Evolutionary conservation across 2,797 vertebrate species (phyloP).

Genomic region (Nyctalus aviator): DNA sequence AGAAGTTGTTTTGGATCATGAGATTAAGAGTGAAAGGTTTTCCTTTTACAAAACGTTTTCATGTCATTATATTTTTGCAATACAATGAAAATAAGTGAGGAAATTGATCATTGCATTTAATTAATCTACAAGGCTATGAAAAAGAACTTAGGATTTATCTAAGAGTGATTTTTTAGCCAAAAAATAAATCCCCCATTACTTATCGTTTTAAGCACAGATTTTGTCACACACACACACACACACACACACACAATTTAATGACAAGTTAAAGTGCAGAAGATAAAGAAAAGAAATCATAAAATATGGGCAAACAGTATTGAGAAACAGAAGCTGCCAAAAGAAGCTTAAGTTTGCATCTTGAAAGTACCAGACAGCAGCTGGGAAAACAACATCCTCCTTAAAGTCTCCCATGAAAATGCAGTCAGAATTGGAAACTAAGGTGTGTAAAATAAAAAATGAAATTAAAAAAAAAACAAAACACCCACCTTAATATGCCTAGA

Average conservation of each 20-base stretch:
- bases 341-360: conserved; percentile 32
- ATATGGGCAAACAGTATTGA: conserved; percentile 22
- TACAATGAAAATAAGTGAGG: conserved; percentile 11
- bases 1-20: not conserved
- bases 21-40: not conserved
- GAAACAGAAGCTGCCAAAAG: conserved; percentile 21
- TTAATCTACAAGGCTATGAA: not conserved
- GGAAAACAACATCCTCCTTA: not conserved
- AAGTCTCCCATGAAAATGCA: conserved; percentile 47
- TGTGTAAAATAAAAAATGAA: conserved; percentile 22
- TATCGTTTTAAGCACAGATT: not conserved
- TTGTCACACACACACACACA: not conserved
- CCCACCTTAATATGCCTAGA: conserved; percentile 7
- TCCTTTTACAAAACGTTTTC: not conserved
- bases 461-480: not conserved
- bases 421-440: conserved; percentile 21
- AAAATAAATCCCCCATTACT: conserved; percentile 3
- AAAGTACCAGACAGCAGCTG: not conserved
- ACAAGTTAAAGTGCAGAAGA: not conserved
- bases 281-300: conserved; percentile 32
- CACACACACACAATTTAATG: not conserved
- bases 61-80: not conserved
- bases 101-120: not conserved
- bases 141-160: conserved; percentile 40
- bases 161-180: conserved; percentile 11